phyloP scores from a whole-genome alignment of 2,113 vertebrate species.

The Microtus richardsoni region DNA sequence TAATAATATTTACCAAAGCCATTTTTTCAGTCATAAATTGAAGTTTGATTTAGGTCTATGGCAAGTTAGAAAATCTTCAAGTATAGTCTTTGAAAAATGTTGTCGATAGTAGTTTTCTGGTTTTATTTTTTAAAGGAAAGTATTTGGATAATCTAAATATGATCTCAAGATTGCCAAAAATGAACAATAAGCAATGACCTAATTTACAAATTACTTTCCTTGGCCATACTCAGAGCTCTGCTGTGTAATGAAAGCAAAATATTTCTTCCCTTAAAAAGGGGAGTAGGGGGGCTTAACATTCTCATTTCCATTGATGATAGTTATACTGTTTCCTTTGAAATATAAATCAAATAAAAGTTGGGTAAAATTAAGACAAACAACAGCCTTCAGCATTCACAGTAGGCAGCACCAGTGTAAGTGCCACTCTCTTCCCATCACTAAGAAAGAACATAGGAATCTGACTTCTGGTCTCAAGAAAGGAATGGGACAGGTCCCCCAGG shows the following conservation, averaged over 20 bases:
- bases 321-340: neutral
- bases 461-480: neutral
- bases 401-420: neutral
- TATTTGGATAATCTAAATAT: neutral
- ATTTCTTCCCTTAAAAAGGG: constrained; percentile 13
- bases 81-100: neutral
- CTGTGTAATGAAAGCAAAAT: neutral
- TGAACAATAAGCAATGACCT: neutral
- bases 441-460: neutral
- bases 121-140: constrained; percentile 38
- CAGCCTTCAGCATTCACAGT: neutral
- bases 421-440: neutral
- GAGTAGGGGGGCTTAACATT: neutral
- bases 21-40: neutral
- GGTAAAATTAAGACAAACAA: neutral
- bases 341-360: neutral
- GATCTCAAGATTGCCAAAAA: neutral
- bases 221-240: neutral
- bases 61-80: neutral
- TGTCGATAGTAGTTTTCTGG: neutral
- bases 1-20: neutral
- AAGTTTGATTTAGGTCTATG: neutral
- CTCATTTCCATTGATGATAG: neutral
- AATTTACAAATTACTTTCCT: constrained; percentile 5
- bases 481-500: neutral